Percentiles rank a stretch among this genome's conserved stretches.
These are phyloP conservation scores for Plumapathes pennacea DNA, from an alignment of 92 coral and sea anemone species.

Conservation along the genomic window DNA sequence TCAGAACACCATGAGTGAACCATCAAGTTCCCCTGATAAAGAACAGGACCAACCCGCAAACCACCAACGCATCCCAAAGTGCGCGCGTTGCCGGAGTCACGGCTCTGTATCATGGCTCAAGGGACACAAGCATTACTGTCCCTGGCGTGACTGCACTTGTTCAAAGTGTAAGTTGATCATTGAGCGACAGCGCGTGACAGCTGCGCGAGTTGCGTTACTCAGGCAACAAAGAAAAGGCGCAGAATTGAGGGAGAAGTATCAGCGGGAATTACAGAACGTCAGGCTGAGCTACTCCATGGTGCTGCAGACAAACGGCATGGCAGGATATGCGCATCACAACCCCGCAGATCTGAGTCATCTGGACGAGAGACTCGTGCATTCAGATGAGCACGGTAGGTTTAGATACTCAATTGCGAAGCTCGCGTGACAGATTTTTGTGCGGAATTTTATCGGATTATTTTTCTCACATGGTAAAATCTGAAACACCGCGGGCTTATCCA, in stretches of 20 bases:
- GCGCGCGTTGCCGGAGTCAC: conserved; percentile 97
- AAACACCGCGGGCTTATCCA: too few species aligned
- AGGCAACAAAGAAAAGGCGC: conserved; percentile 97
- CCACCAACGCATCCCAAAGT: conserved; percentile 92
- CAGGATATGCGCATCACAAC: conserved; percentile 29
- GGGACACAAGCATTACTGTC: conserved; percentile 97
- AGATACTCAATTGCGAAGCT: too few species aligned
- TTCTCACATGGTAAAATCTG: too few species aligned
- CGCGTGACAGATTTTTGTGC: too few species aligned
- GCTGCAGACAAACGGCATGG: conserved; percentile 55
- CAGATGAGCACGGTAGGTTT: too few species aligned
- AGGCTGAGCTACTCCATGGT: conserved; percentile 85
- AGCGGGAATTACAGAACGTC: conserved; percentile 77
- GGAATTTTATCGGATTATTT: too few species aligned
- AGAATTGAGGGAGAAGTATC: conserved; percentile 73
- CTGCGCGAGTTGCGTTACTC: conserved; percentile 94
- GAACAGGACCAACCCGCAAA: conserved; percentile 53
- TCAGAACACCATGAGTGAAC: conserved; percentile 60
- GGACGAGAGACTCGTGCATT: too few species aligned
- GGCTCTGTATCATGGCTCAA: conserved; percentile 98
- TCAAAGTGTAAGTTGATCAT: conserved; percentile 92
- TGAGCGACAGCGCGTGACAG: conserved; percentile 93
- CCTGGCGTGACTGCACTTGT: conserved; percentile 98
- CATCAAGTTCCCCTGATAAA: conserved; percentile 39
- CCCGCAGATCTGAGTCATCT: too few species aligned